Base-by-base conservation (phyloP, 2,888 invertebrate genomes). In the Schizaphis graminum region DNA sequence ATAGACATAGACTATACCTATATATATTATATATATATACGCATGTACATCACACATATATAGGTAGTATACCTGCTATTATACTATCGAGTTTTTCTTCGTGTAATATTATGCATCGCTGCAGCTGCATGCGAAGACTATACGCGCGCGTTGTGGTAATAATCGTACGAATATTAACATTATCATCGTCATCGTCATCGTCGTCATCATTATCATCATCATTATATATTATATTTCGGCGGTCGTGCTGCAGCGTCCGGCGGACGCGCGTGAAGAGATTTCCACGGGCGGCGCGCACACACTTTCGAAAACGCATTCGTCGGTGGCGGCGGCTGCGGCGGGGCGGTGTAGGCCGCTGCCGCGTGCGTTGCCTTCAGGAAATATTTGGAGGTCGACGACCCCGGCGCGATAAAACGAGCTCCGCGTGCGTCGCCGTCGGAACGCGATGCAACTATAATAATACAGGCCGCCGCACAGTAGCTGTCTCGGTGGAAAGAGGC, bases 361-460 rank as follows among this genome's bases (percentile, higher is more conserved):
- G 92, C 67, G 92, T 88, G 92, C 92, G 67, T 92, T 53, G 92
- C 92, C 92, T 93, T 84, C 89, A 84, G 93, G 93, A 93, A 93
- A 89, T 89, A 89, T 89, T 89, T 35, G 84, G 89, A 93, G 93
- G 93, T 89, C 77, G 44, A 84, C 89, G 93, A 89, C 84, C 89
- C 84, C 84, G 89, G 93, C 28, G 57, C 26, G 84, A 89, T 84
- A 93, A 93, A 89, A 67, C 67, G 92, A 93, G 92, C 88, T 89
- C 88, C 10, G 88, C 89, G 77, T 49, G 67, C 61, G 56, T 85
- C 61, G 87, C 21, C 56, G 35, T 44, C 47, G 35, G 35, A 26
- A 57, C 89, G 56, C 89, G 21, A 21, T n/a, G 67, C 67, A 41
- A 24, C 89, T n/a, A 47, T n/a, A 90, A 35, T 67, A 67, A 35